Conservation (phyloP, 2,888 invertebrate genomes). For the Rosalia funebris region DNA sequence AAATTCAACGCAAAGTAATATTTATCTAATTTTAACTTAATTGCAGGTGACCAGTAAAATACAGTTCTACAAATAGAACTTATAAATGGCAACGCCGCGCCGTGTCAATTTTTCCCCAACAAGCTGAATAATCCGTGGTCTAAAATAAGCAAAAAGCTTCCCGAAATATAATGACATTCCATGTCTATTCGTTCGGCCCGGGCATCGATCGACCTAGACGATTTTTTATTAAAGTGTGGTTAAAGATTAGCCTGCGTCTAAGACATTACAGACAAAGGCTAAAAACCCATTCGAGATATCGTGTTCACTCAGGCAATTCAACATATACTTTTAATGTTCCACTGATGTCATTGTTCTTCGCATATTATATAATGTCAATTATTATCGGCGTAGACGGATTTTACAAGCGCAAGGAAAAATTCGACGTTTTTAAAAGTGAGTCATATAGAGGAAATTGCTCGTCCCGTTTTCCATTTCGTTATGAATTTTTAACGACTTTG, state of each 20-base stretch:
- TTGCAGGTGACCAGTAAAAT: too few relatives aligned
- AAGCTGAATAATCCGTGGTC: not conserved
- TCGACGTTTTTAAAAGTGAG: not conserved
- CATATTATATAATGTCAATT: conserved; percentile 9
- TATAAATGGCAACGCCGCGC: not conserved
- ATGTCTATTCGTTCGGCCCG: not conserved
- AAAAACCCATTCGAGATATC: conserved; percentile 10
- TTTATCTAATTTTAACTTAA: too few relatives aligned
- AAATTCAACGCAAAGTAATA: too few relatives aligned
- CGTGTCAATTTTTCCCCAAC: not conserved
- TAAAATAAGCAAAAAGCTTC: not conserved
- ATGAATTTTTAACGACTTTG: too few relatives aligned
- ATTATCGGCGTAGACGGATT: conserved; percentile 5
- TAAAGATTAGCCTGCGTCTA: conserved; percentile 9
- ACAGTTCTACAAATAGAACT: too few relatives aligned
- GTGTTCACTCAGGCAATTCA: conserved; percentile 17
- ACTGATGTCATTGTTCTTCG: conserved; percentile 8
- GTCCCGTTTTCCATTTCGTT: too few relatives aligned
- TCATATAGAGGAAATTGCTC: not conserved
- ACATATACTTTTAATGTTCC: conserved; percentile 14
- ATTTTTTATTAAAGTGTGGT: conserved; percentile 19
- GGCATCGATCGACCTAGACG: conserved; percentile 21
- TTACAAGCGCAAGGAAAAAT: not conserved
- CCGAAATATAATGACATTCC: conserved; percentile 1
- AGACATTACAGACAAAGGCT: conserved; percentile 13